Evolutionary conservation across 1,140 invertebrate species (phyloP).

Genomic region (Drosophila athabasca): DNA sequence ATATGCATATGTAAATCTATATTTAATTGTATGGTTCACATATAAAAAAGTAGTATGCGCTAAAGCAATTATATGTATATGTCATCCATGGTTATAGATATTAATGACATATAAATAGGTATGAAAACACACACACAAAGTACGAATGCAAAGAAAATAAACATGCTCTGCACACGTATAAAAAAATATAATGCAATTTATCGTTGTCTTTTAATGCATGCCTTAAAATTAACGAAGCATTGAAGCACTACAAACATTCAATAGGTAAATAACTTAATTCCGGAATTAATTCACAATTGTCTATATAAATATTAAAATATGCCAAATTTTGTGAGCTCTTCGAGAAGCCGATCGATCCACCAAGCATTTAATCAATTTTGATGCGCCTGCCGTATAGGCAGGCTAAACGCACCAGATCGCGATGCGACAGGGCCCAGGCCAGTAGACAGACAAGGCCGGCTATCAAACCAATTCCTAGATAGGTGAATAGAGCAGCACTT

Average conservation of each 20-base stretch:
- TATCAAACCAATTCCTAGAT: conserved; percentile 60
- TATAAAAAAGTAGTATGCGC: no score
- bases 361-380: conserved; percentile 51
- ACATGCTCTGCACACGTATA: no score
- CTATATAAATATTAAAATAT: conserved; percentile 36
- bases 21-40: no score
- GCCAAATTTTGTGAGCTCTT: conserved; percentile 26
- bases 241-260: conserved; percentile 37
- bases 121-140: no score
- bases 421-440: conserved; percentile 88
- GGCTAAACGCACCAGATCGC: conserved; percentile 85
- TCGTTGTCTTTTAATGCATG: conserved; percentile 58
- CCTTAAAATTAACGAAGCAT: conserved; percentile 42
- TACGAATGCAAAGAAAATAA: no score
- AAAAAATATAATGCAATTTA: conserved; percentile 8
- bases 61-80: no score
- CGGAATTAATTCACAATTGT: conserved; percentile 50
- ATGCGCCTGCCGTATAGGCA: conserved; percentile 71
- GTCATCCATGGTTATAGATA: no score
- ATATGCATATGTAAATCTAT: no score
- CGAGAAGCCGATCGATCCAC: not conserved
- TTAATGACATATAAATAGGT: no score
- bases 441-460: conserved; percentile 59
- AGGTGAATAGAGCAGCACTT: conserved; percentile 39
- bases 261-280: conserved; percentile 39